Evolutionary conservation across 2,113 vertebrate species (phyloP), one percentile per base, ranked within the genome.

Genomic region (Pituophis catenifer): DNA sequence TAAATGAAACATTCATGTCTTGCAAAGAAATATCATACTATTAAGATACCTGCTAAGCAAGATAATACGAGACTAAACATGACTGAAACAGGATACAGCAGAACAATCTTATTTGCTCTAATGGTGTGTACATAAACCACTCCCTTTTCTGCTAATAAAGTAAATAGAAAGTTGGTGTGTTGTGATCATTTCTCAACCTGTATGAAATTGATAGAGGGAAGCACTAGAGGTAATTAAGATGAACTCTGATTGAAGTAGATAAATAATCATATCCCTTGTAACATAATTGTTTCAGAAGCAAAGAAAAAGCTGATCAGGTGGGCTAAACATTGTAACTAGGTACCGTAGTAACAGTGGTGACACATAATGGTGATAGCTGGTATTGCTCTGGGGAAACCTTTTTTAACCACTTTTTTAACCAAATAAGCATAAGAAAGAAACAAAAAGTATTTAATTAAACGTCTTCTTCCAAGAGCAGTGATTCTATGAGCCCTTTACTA

Each of bases 101-200:
- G 95, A 94, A 88, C 94, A 92, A 75, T 59, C 8, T 50, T 93
- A 91, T 90, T 93, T 57, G 29, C 93, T 91, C 44, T 94, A 58
- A 89, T 44, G 55, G 89, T 10, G 92, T 75, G 92, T 29, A 93
- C 88, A 90, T 44, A 91, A 44, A 70, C 94, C 95, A 59, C 94
- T 92, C 95, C 95, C 94, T 86, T 87, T 93, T 92, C 94, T 92
- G 93, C 89, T 0, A 11, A 29, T n/a, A 87, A 89, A 94, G 75
- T 93, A 88, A 88, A 44, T 0, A 75, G 15, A 62, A 54, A 13
- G 62, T 70, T 38, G 95, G 15, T n/a, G 26, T 0, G 24, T 5
- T 55, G n/a, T 53, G 3, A 88, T 48, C 0, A 0, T 81, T n/a
- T 88, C 88, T 89, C 92, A 3, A 48, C 3, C 50, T 62, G 53